These are phyloP conservation scores for Coecobrya sp. DNA, from an alignment of 2,888 invertebrate species.

Conservation along the genomic window DNA sequence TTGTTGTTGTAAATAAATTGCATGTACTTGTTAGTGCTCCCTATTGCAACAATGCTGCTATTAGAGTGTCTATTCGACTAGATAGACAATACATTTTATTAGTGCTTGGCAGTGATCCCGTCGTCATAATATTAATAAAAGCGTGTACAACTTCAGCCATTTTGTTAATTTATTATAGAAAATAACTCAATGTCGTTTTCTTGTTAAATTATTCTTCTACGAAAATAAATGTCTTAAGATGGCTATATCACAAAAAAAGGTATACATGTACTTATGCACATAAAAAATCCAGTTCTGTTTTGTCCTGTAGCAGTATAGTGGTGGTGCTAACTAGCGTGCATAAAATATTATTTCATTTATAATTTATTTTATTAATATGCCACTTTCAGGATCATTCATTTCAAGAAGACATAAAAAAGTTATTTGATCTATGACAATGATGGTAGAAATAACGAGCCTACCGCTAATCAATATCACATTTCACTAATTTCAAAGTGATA, in stretches of 20 bases:
- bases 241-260: not conserved
- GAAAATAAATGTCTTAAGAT: not conserved
- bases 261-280: not conserved
- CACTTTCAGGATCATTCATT: slow-evolving; percentile 57
- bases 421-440: slow-evolving; percentile 60
- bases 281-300: slow-evolving; percentile 54
- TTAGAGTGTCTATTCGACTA: slow-evolving; percentile 39
- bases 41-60: not conserved
- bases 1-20: not conserved
- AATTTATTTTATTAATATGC: slow-evolving; percentile 61
- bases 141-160: slow-evolving; percentile 36
- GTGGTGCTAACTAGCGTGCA: slow-evolving; percentile 40
- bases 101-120: slow-evolving; percentile 47
- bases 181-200: slow-evolving; percentile 73
- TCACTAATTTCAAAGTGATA: slow-evolving; percentile 66
- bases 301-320: slow-evolving; percentile 8
- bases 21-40: slow-evolving; percentile 1
- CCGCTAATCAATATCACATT: slow-evolving; percentile 69
- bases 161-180: slow-evolving; percentile 74
- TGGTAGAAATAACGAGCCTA: slow-evolving; percentile 40
- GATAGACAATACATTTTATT: slow-evolving; percentile 33
- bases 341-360: slow-evolving; percentile 59
- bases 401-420: slow-evolving; percentile 17
- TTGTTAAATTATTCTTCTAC: slow-evolving; percentile 16
- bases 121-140: slow-evolving; percentile 18